These are phyloP conservation scores for Clupea harengus DNA, from an alignment of 2,113 vertebrate species.

Conservation along the genomic window DNA sequence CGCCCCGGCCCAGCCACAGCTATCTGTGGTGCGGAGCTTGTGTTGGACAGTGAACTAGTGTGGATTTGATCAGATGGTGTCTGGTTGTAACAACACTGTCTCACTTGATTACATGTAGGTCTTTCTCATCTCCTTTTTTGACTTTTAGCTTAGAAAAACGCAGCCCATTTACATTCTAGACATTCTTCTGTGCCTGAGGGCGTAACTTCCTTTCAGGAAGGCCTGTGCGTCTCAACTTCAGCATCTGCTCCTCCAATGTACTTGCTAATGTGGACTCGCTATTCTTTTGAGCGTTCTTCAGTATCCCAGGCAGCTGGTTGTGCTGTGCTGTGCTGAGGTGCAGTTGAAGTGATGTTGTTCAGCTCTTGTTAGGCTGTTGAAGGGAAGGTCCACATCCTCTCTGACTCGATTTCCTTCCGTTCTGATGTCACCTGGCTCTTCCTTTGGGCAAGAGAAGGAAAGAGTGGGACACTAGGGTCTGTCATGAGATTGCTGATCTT, in stretches of 20 bases:
- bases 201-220: background rate
- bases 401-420: constrained; percentile 48
- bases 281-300: background rate
- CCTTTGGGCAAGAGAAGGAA: constrained; percentile 38
- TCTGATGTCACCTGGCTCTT: constrained; percentile 49
- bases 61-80: background rate
- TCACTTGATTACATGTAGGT: background rate
- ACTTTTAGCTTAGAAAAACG: background rate
- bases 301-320: background rate
- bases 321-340: background rate
- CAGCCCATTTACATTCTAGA: background rate
- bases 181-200: background rate
- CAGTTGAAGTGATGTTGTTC: background rate
- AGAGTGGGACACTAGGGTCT: background rate
- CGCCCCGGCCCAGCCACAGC: background rate
- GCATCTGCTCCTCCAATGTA: background rate
- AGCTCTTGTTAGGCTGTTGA: background rate
- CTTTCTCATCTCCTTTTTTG: background rate
- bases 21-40: background rate
- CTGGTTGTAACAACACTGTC: background rate
- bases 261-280: background rate
- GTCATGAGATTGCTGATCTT: constrained; percentile 20
- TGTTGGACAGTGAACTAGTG: background rate
- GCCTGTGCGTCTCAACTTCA: background rate
- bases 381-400: constrained; percentile 50